Evolutionary conservation across 2,113 vertebrate species (phyloP).

Genomic region (Octodon degus): DNA sequence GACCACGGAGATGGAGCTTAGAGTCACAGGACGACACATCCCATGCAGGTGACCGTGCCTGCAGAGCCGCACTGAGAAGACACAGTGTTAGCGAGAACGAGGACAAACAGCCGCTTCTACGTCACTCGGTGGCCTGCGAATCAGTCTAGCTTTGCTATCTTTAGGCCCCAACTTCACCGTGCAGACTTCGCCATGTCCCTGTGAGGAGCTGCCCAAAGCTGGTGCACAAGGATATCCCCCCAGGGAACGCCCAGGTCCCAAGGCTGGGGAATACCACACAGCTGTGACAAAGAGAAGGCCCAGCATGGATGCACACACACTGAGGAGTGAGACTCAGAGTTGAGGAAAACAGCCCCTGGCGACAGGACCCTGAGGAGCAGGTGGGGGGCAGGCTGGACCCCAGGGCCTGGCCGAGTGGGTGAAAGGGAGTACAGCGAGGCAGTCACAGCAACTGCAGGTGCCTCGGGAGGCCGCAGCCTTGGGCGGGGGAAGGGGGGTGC

Average conservation of each 20-base stretch:
- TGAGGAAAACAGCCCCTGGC: background rate
- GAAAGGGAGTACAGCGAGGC: fast-evolving
- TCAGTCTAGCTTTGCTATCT: background rate
- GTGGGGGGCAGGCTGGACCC: background rate
- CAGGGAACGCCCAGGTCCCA: background rate
- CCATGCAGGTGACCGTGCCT: background rate
- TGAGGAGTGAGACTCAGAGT: background rate
- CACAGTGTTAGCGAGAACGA: background rate
- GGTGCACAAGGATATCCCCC: background rate
- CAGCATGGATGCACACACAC: fast-evolving
- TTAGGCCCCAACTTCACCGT: background rate
- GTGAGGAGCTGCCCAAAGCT: background rate
- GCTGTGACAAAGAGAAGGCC: background rate
- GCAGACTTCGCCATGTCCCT: background rate
- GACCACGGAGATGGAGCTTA: background rate
- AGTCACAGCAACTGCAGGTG: background rate
- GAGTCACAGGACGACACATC: background rate
- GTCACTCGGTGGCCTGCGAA: background rate
- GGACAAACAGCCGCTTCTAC: background rate
- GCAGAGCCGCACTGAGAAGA: background rate
- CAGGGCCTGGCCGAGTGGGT: background rate
- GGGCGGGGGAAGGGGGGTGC: background rate
- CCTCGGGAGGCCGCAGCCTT: background rate
- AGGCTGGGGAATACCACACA: background rate
- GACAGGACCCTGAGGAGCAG: background rate